Evolutionary conservation across 2,888 invertebrate genomes (phyloP).

Genomic region (Phragmatobia fuliginosa): DNA sequence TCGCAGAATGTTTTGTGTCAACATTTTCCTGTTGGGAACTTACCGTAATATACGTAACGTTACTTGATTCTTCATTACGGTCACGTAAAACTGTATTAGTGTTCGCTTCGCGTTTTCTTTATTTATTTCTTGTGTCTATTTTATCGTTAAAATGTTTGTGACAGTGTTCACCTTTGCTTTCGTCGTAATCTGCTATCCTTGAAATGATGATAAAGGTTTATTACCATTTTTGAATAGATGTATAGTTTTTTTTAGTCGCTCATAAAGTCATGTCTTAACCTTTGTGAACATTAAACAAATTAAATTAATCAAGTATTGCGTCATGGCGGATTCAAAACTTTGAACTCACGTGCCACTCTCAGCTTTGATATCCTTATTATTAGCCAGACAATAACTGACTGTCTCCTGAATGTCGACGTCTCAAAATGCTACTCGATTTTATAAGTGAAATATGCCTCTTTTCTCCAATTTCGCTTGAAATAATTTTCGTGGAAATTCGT

Average conservation of each 20-base stretch:
- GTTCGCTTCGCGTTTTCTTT: neutral
- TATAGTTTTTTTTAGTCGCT: conserved; percentile 11
- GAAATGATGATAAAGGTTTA: neutral
- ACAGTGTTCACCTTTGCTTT: neutral
- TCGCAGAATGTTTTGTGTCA: neutral
- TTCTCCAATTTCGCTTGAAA: conserved; percentile 31
- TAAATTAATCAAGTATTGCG: conserved; percentile 33
- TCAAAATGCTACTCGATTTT: neutral
- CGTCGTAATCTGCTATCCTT: neutral
- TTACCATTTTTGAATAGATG: neutral
- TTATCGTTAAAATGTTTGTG: conserved; percentile 2
- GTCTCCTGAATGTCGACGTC: neutral
- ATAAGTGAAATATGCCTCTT: neutral
- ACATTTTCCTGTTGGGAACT: conserved; percentile 14
- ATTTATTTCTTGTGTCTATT: neutral
- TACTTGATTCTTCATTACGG: conserved; percentile 7
- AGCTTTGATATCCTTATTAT: conserved; percentile 22
- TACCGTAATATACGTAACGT: conserved; percentile 8
- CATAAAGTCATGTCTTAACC: conserved; percentile 25
- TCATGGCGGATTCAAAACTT: conserved; percentile 36
- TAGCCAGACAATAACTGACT: conserved; percentile 17
- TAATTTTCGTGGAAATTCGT: conserved; percentile 58
- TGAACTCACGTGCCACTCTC: conserved; percentile 28
- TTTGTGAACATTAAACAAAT: conserved; percentile 23
- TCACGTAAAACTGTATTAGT: neutral